Evolutionary conservation across 64 coral and sea anemone genomes (phyloP).

Genomic region (Pocillopora damicornis): DNA sequence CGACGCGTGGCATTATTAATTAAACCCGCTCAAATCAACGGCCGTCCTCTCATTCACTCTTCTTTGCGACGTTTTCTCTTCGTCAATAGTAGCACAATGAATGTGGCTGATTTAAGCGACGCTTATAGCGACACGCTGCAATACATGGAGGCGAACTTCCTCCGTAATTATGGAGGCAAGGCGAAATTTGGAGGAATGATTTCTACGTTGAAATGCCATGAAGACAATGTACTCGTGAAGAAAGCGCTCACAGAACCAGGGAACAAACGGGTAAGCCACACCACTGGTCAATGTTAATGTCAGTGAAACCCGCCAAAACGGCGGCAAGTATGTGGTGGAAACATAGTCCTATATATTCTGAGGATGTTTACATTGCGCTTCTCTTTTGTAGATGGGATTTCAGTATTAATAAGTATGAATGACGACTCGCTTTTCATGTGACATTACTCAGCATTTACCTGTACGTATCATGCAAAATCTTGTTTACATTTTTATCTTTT

Average conservation of each 20-base stretch:
- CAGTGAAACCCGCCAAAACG: no score
- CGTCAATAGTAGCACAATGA: conserved; percentile 13
- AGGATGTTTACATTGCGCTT: no score
- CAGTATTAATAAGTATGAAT: no score
- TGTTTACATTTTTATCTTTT: no score
- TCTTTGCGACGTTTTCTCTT: background rate
- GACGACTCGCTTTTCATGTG: no score
- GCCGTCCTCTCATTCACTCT: background rate
- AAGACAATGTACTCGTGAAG: conserved; percentile 90
- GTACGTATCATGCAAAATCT: no score
- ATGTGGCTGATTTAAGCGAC: conserved; percentile 89
- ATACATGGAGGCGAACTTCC: conserved; percentile 74
- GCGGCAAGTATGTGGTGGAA: no score
- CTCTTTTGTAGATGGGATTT: no score
- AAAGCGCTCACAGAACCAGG: conserved; percentile 72
- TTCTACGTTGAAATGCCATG: conserved; percentile 87
- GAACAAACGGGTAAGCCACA: conserved; percentile 47
- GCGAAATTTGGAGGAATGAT: conserved; percentile 84
- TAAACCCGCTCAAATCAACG: background rate
- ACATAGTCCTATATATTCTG: no score
- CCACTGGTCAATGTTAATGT: background rate
- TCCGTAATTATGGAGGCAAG: conserved; percentile 80
- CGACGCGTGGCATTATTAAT: background rate
- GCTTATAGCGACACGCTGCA: conserved; percentile 87
- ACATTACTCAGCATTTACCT: no score